Conservation (phyloP, 2,888 invertebrate genomes). For the Cistogaster globosa region DNA sequence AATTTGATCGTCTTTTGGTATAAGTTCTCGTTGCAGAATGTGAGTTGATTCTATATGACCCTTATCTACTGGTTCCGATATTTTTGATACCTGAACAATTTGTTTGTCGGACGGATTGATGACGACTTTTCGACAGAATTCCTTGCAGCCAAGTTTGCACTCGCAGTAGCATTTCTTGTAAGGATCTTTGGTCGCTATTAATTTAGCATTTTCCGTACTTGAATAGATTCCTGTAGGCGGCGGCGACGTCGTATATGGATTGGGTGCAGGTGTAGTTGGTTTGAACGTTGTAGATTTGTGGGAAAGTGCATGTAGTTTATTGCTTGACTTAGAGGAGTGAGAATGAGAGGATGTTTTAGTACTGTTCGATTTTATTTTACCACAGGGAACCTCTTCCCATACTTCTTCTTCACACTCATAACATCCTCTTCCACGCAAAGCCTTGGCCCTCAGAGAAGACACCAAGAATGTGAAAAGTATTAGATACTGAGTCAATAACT, state of each 20-base stretch:
- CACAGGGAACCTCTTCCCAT: slow-evolving; percentile 79
- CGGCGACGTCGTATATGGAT: too few relatives aligned
- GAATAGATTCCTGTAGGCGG: too few relatives aligned
- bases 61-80: slow-evolving; percentile 72
- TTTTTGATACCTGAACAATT: slow-evolving; percentile 76
- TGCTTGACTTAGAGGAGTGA: background rate
- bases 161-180: slow-evolving; percentile 79
- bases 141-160: slow-evolving; percentile 78
- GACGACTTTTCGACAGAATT: slow-evolving; percentile 78
- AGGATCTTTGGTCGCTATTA: background rate
- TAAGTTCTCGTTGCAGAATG: slow-evolving; percentile 75
- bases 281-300: background rate
- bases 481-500: slow-evolving; percentile 18
- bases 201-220: too few relatives aligned
- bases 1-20: slow-evolving; percentile 54
- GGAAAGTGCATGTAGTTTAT: background rate
- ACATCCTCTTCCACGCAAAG: slow-evolving; percentile 75
- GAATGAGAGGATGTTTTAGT: background rate
- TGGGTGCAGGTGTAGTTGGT: slow-evolving; percentile 8
- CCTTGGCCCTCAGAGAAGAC: background rate
- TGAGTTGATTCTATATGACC: slow-evolving; percentile 77
- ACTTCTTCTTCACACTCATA: slow-evolving; percentile 79
- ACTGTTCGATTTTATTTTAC: slow-evolving; percentile 71
- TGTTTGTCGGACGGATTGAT: slow-evolving; percentile 73
- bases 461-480: slow-evolving; percentile 48